Evolutionary conservation across 2,113 vertebrate species (phyloP), one percentile per base, ranked within the genome.

Genomic region (Andinoacara biseriatus): DNA sequence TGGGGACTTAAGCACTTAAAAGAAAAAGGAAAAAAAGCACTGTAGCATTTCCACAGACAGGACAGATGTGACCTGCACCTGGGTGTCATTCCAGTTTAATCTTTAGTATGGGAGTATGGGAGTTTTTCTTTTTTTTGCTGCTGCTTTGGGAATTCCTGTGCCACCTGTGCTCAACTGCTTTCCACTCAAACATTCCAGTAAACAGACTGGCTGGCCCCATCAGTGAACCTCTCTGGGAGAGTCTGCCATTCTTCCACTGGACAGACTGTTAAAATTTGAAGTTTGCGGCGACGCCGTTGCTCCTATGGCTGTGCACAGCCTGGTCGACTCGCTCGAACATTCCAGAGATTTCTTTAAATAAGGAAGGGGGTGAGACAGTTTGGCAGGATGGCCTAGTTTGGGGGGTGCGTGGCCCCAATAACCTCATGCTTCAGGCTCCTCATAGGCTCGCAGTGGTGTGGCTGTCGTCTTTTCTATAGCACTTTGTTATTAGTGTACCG

Each of bases 1-100:
- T 77, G 90, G 93, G 96, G 94, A 94, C 95, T 96, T 95, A 89
- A 94, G 96, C 96, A 94, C 94, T 90, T 94, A 93, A 95, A 93
- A 93, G 62, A 65, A 22, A 65, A 26, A 6, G 31, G 22, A 26
- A 38, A 26, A 38, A 67, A 88, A 96, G 94, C 95, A 95, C 94
- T 95, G 92, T 90, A 90, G 86, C 92, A 88, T 92, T 89, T 90
- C 63, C 78, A 84, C 52, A 76, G 5, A 40, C 69, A 74, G 63
- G 74, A 67, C 10, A 2, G 40, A 67, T 54, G 26, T 17, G 72
- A 81, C 80, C 17, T 67, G 56, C 78, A 67, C 74, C 62, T 3
- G 3, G 56, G 79, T 4, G 82, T 81, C 46, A 54, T 74, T 86
- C 86, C 81, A 79, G 31, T 85, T 54, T 76, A 62, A 56, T 83